Base-by-base conservation (phyloP, 2,888 invertebrate genomes). In the Saturnia pavonia region DNA sequence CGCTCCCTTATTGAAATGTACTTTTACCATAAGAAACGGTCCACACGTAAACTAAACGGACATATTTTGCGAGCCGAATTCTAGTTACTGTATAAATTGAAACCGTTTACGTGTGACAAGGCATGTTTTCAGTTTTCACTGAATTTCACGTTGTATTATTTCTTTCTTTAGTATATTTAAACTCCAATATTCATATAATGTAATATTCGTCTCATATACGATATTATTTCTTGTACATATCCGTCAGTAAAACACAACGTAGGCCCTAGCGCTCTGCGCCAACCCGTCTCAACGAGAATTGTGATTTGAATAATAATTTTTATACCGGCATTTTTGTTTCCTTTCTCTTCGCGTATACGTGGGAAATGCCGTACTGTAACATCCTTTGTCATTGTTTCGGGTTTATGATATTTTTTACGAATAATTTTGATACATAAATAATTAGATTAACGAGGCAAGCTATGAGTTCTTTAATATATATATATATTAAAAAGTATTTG, bases 291-390 rank as follows among this genome's bases (percentile, higher is more conserved):
- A 82, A 85, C 85, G 81, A 80, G 83, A 80, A 79, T 86, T 92
- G 92, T 92, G 92, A 90, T 92, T 92, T 92, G 93, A 93, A 94
- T 93, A 93, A 91, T 92, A 93, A 93, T 92, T 88, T 89, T 89
- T 87, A 86, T 88, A 84, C 87, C 88, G 87, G 88, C 92, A 91
- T 91, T 92, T 90, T 84, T 88, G 92, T 89, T 92, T 93, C 92
- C 91, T 92, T 90, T 91, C 89, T 86, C 88, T 84, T 83, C 80
- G 80, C 83, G 79, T 83, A 85, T 84, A 90, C 92, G 93, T 93
- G 93, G 92, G 93, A 93, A 93, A 93, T 85, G 88, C 86, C 87
- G 83, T 82, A 85, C 85, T 82, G 84, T 90, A 91, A 90, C 91
- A 87, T 89, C 86, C 85, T 89, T 80, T 74, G 84, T 87, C 85